Evolutionary conservation across 2,113 vertebrate genomes (phyloP).

Genomic region (Chamaetylas fuelleborni): DNA sequence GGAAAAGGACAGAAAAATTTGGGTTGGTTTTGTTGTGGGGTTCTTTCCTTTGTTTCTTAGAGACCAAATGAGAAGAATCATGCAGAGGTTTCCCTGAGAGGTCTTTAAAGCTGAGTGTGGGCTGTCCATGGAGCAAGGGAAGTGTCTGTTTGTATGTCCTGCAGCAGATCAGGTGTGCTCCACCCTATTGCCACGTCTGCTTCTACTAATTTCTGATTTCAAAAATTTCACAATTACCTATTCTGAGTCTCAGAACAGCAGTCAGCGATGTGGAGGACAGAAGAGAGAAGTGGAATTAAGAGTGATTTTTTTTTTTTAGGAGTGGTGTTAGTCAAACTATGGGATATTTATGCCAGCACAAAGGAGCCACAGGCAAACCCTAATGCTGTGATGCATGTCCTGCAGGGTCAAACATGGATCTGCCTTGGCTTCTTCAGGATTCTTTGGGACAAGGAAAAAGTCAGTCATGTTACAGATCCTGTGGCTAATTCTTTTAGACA

Average conservation of each 20-base stretch:
- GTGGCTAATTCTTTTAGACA: not conserved
- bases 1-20: not conserved
- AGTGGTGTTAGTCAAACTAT: not conserved
- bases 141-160: not conserved
- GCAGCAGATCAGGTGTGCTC: fast-evolving
- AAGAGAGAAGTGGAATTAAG: not conserved
- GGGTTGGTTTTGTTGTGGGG: not conserved
- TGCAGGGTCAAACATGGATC: not conserved
- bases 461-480: not conserved
- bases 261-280: fast-evolving
- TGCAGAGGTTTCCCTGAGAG: not conserved
- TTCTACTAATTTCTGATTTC: not conserved
- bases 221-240: too few relatives aligned
- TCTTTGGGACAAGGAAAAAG: not conserved
- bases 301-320: not conserved
- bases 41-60: not conserved
- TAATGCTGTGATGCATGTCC: fast-evolving
- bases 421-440: not conserved
- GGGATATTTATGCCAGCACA: not conserved
- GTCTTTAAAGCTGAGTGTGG: not conserved
- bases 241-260: not conserved
- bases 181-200: not conserved
- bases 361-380: not conserved
- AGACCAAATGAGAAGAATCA: not conserved
- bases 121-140: not conserved